Percentiles rank a stretch among this genome's conserved stretches.
Evolutionary conservation across 1,140 invertebrate genomes (phyloP).

Genomic region (Aphaenogaster rudis): DNA sequence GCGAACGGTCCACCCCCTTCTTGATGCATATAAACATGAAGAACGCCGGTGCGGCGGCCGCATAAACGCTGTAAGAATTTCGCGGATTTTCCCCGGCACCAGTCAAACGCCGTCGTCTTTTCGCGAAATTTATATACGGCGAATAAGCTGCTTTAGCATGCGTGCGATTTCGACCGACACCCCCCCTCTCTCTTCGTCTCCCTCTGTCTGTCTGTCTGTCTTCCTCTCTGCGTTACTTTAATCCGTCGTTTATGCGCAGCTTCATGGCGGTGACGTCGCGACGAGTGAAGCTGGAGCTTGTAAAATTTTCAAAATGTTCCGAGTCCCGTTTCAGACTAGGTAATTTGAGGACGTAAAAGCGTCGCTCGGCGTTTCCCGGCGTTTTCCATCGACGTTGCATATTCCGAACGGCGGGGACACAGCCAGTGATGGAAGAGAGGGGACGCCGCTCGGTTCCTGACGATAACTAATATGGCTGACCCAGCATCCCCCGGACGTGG

Average conservation of each 20-base stretch:
- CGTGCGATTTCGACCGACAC: conserved; percentile 22
- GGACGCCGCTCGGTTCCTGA: conserved; percentile 55
- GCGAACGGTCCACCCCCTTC: conserved; percentile 45
- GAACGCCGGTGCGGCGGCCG: conserved; percentile 54
- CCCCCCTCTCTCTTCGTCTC: neutral
- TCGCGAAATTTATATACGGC: conserved; percentile 48
- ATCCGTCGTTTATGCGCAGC: conserved; percentile 20
- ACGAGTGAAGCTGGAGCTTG: neutral
- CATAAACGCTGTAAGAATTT: conserved; percentile 59
- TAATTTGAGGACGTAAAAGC: conserved; percentile 70
- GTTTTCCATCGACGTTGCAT: conserved; percentile 59
- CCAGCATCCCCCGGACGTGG: conserved; percentile 54
- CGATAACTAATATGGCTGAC: conserved; percentile 77
- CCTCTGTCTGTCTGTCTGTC: neutral
- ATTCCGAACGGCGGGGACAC: conserved; percentile 29
- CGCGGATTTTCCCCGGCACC: conserved; percentile 56
- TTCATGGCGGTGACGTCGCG: neutral
- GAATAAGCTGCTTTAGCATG: conserved; percentile 59
- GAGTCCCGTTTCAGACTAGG: conserved; percentile 34
- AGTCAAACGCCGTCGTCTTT: conserved; percentile 46
- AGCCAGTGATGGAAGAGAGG: neutral
- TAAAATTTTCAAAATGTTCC: conserved; percentile 49
- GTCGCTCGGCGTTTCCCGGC: conserved; percentile 12
- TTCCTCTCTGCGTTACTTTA: conserved; percentile 4
- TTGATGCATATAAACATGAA: conserved; percentile 80